Base-by-base conservation (phyloP, 1,140 invertebrate species). In the Theocolax elegans region DNA sequence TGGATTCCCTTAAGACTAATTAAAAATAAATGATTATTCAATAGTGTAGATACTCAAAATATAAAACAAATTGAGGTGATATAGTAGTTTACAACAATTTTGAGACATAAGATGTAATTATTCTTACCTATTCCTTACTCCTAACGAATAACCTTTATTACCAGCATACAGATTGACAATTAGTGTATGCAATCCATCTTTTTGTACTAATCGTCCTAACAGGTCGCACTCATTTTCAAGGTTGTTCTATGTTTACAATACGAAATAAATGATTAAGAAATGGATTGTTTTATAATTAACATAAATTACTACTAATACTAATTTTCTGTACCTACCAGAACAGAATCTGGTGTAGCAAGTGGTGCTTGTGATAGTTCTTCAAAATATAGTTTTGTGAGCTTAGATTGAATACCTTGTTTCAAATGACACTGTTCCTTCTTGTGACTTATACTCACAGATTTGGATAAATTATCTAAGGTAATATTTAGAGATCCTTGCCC, bases 141-240 rank as follows among this genome's bases (percentile, higher is more conserved):
- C 92, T 81, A 97, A 86, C 74, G 94, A 94, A 86, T 96, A 97
- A 77, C 95, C 95, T 86, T 96, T 95, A 85, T 95, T 95, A 44
- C 92, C 93, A 68, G 94, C 92, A 88, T 96, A 96, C 74, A 97
- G 87, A 87, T 95, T 97, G 70, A 97, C 88, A 75, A 97, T 92
- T 78, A 97, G 87, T 74, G 93, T 95, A 81, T 96, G 95, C 58
- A 97, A 88, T 80, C 91, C 91, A 81, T 97, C 95, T 79, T 90
- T 89, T 80, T 91, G 89, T 75, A 97, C 91, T 76, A 97, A 86
- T 82, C 94, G 92, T 77, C 94, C 92, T 81, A 97, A 87, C 73
- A 95, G 87, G 83, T 95, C 90, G 74, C 93, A 93, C 77, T 91
- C 90, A 78, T 90, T 89, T 80, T 91, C 89, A 73, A 94, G 85